Base-by-base conservation (phyloP, 2,797 vertebrate species). In the Sebastes hubbsi region DNA sequence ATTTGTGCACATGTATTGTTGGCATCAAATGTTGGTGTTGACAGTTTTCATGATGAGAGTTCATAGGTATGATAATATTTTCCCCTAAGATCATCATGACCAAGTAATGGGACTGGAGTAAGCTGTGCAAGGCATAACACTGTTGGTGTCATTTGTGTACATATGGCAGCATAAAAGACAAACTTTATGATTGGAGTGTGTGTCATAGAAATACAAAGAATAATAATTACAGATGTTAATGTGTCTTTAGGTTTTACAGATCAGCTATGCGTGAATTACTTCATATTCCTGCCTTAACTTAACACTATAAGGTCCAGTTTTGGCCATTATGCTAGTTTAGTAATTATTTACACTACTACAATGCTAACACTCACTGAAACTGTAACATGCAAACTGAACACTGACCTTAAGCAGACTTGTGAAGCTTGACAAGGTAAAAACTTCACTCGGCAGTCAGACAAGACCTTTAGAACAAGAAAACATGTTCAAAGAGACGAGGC, bases 401-500 rank as follows among this genome's bases (percentile, higher is more conserved):
- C 29, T 29, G 29, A 29, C 29, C 29, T 29, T 6, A 29, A 29
- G 29, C 29, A 29, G 29, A 29, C 1, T 29, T 29, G 6, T 29
- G 29, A 29, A 29, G 29, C 29, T 29, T 29, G 29, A 29, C 29
- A 29, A 29, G 29, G 29, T 29, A 29, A 29, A 29, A 29, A 29
- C 29, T 29, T 29, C 1, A 29, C 29, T 29, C 29, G 29, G 29
- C 29, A 29, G 29, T 29, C 29, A 6, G 6, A 29, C 6, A 29
- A 74, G 62, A 70, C 60, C 12, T 63, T 71, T 12, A 56, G 38
- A 63, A 54, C 14, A 78, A 20, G 54, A 38, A 65, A 34, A 64
- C 22, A 24, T 63, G 52, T 71, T 84, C 29, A 78, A 77, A 80
- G 73, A 16, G 22, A 55, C 11, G 34, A 78, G 52, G 32, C 34